A percentile compares a stretch with the other conserved stretches of the same genome.
These are phyloP conservation scores for Phthorimaea operculella DNA, from an alignment of 1,140 invertebrate genomes.

Conservation along the genomic window DNA sequence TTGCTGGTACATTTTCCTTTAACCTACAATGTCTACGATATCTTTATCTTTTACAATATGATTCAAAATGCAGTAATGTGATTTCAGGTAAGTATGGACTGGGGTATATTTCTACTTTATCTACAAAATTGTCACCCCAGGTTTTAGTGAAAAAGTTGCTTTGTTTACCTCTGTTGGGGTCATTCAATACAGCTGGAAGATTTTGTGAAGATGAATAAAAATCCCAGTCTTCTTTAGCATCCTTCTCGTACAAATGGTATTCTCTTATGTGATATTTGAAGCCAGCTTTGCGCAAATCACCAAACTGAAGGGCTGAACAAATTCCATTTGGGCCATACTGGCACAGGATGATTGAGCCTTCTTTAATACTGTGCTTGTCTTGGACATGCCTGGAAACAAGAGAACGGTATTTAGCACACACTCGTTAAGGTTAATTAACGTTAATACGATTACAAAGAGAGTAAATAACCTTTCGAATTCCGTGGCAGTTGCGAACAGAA, in stretches of 20 bases:
- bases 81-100: constrained; percentile 88
- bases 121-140: constrained; percentile 96
- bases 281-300: constrained; percentile 89
- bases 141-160: constrained; percentile 96
- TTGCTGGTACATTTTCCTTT: constrained; percentile 53
- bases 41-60: constrained; percentile 84
- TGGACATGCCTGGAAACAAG: constrained; percentile 76
- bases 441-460: constrained; percentile 10
- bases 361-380: constrained; percentile 84
- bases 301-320: constrained; percentile 85
- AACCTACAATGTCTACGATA: constrained; percentile 70
- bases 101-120: constrained; percentile 79
- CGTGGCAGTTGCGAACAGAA: constrained; percentile 61
- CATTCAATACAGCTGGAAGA: constrained; percentile 95
- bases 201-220: constrained; percentile 90
- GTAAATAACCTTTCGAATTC: constrained; percentile 67
- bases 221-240: constrained; percentile 74
- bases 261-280: constrained; percentile 88
- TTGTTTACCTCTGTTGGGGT: constrained; percentile 91
- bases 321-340: constrained; percentile 90
- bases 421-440: not conserved
- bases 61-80: constrained; percentile 84
- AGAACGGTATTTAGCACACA: not conserved
- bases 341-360: constrained; percentile 90
- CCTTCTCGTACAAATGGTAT: constrained; percentile 77